Base-by-base conservation (phyloP, 1,140 invertebrate genomes). In the Drosophila cardini region DNA sequence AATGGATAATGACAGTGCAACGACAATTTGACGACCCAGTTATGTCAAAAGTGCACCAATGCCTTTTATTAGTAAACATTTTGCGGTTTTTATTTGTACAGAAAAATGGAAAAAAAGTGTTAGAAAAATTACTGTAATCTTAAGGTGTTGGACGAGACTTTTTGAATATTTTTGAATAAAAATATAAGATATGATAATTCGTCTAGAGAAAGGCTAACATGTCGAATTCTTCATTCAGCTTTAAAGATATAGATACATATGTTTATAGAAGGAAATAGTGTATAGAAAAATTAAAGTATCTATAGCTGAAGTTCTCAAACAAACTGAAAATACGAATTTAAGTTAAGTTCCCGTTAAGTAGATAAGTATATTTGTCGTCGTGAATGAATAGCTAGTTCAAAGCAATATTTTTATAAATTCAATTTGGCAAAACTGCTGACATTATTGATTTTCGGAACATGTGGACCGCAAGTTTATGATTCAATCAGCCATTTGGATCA, bases 401-500 rank as follows among this genome's bases (percentile, higher is more conserved):
- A n/a, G 21, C 21, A 50, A 50, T 26, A 26, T 60, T 16, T 60
- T 18, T 48, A 52, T 30, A 64, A 43, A 64, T 43, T 64, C 15
- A 43, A 64, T 53, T 55, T 43, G 50, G 4, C 21, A 5, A 53
- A 64, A 64, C 13, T 64, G 48, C 26, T 11, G 11, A 30, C 50
- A 64, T 9, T 45, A 45, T 65, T 46, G 26, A 65, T 53, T 55
- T 62, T 36, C 9, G 45, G 2, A 32, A 21, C 9, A 32, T 34
- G 45, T 2, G 7, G 60, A 57, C 43, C 21, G 11, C 42, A 40
- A 68, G 40, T 73, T 76, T 55, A 73, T 72, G 57, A 68, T 64
- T 77, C 71, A 80, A 78, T 80, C 76, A 75, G 71, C 76, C 50
- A 50, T 80, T 65, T 73, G 78, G 52, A 78, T 70, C 56, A 52